These are phyloP conservation scores for Drosophila prolongata DNA, from an alignment of 2,888 invertebrate genomes.

Conservation along the genomic window DNA sequence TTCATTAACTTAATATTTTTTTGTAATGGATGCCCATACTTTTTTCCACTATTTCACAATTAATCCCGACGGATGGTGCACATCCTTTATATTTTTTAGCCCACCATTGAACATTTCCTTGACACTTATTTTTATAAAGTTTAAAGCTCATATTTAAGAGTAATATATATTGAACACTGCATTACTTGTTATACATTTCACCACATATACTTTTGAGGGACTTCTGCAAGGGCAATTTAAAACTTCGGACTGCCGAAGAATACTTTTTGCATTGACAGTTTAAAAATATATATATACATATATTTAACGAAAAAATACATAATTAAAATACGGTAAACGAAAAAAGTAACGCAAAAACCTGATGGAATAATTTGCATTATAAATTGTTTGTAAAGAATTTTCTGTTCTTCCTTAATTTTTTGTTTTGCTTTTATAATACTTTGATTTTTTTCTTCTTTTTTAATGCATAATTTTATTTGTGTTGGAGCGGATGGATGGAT, in stretches of 20 bases:
- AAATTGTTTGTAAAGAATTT: conserved; percentile 61
- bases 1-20: conserved; percentile 27
- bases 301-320: conserved; percentile 13
- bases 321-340: conserved; percentile 22
- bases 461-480: conserved; percentile 57
- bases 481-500: conserved; percentile 53
- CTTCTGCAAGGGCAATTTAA: conserved; percentile 29
- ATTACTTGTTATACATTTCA: not conserved
- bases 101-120: not conserved
- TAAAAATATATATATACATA: conserved; percentile 25
- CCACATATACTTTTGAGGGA: not conserved
- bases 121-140: not conserved
- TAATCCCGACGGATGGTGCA: conserved; percentile 8
- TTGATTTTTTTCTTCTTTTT: conserved; percentile 67
- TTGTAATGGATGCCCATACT: conserved; percentile 2
- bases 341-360: conserved; percentile 33
- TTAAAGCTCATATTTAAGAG: not conserved
- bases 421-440: conserved; percentile 46
- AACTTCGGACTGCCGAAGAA: conserved; percentile 25
- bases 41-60: conserved; percentile 8
- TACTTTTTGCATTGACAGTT: conserved; percentile 28
- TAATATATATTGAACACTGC: not conserved
- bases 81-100: conserved; percentile 1
- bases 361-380: conserved; percentile 64
- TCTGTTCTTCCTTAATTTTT: conserved; percentile 42